Evolutionary conservation across 2,113 vertebrate genomes (phyloP).

Genomic region (Xenus cinereus): DNA sequence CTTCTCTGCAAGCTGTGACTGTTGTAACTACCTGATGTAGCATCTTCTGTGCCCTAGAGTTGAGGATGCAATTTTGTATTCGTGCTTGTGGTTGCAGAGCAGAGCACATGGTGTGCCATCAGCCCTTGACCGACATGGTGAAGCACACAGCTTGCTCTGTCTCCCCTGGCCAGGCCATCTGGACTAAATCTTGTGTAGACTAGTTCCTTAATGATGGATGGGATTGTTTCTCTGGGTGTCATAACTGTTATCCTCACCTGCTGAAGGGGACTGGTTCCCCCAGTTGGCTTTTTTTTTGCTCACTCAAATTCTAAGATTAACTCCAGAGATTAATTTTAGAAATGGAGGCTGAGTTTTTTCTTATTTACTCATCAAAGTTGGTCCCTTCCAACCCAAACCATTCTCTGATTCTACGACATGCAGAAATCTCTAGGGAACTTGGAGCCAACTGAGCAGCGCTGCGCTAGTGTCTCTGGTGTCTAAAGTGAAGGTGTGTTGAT

Average conservation of each 20-base stretch:
- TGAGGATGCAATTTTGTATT: not conserved
- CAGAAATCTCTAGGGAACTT: not conserved
- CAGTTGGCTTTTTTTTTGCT: not conserved
- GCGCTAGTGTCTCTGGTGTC: not conserved
- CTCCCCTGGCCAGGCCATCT: not conserved
- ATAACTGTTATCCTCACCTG: not conserved
- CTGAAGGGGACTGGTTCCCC: not conserved
- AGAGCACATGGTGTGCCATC: not conserved
- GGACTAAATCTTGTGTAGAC: not conserved
- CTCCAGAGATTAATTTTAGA: not conserved
- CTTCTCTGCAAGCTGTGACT: not conserved
- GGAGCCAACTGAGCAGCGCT: not conserved
- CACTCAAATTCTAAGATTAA: not conserved
- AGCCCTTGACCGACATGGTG: not conserved
- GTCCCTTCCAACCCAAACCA: too few relatives aligned
- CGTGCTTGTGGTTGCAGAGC: not conserved
- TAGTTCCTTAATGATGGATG: not conserved
- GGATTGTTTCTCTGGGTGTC: not conserved
- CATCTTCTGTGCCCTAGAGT: not conserved
- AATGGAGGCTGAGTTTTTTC: not conserved
- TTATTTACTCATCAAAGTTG: not conserved
- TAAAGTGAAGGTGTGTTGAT: not conserved
- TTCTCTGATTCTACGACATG: too few relatives aligned
- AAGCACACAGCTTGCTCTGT: not conserved
- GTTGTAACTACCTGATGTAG: not conserved